Evolutionary conservation across 2,797 vertebrate genomes (phyloP).

Genomic region (Propithecus deckenii): DNA sequence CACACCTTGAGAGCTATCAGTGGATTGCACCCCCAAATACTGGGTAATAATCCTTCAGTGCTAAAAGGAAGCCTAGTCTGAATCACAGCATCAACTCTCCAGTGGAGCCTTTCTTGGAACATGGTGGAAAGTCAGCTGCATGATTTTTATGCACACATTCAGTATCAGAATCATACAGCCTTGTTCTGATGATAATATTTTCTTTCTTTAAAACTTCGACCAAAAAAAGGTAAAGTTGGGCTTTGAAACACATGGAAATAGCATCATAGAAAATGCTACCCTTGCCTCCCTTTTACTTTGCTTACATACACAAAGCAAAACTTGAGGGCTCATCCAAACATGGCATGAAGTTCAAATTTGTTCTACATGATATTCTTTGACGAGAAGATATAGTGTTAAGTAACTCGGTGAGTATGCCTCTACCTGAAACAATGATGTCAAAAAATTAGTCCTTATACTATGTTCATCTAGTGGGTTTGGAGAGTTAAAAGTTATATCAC

Average conservation of each 20-base stretch:
- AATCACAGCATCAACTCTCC: accelerated
- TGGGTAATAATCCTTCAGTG: no score
- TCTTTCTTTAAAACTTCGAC: neutral
- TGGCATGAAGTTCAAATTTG: neutral
- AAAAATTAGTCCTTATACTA: neutral
- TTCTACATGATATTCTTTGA: neutral
- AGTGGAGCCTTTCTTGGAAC: neutral
- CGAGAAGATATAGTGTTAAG: neutral
- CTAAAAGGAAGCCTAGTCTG: neutral
- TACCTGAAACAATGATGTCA: neutral
- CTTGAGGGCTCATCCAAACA: neutral
- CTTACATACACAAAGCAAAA: neutral
- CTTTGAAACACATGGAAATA: neutral
- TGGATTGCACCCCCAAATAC: no score
- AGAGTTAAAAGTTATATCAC: neutral
- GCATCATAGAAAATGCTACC: neutral
- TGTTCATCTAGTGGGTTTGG: neutral
- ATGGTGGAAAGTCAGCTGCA: neutral
- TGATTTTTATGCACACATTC: neutral
- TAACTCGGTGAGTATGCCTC: neutral
- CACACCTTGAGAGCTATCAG: neutral
- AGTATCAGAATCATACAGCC: neutral
- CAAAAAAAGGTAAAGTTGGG: neutral
- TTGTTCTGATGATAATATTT: neutral
- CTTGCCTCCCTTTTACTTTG: neutral